Evolutionary conservation across 1,140 invertebrate species (phyloP), one percentile per base, ranked within the genome.

Genomic region (Euura saliciscinereae): DNA sequence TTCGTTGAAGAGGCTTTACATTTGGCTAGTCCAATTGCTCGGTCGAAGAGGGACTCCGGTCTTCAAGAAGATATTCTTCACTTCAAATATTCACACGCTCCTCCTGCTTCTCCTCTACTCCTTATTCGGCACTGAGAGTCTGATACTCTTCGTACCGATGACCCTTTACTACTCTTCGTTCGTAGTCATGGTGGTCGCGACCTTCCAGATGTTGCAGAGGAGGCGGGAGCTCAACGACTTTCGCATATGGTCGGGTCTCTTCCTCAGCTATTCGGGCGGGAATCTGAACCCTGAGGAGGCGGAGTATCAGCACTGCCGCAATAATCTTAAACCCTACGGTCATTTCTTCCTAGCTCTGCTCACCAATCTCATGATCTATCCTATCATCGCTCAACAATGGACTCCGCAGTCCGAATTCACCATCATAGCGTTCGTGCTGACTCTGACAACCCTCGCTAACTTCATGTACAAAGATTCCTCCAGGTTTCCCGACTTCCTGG

Each of bases 401-500:
- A 91, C 95, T 3, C 93, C 94, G 0, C 93, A 95, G 79, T 95
- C 94, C 0, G 95, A 96, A 83, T 90, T 97, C 13, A 93, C 93
- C 7, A 90, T 96, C 2, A 79, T 96, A 2, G 91, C 94, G 0
- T 91, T 93, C 13, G 88, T 90, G 42, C 85, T 94, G 6, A 94
- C 94, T 65, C 91, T 95, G 44, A 81, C 94, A 28, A 94, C 94
- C 1, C 85, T 97, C 28, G 85, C 93, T 28, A 92, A 92, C 3
- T 95, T 96, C 72, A 89, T 90, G 80, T 90, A 90, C 71, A 90
- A 86, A 28, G 88, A 89, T 44, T 84, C 84, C 0, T 86, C 86
- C 0, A 88, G 85, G n/a, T 87, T 91, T 68, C 91, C 93, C 0
- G 95, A 96, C 80, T 86, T 92, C 6, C 80, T 95, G 4, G 90